Evolutionary conservation across 2,113 vertebrate species (phyloP).

Genomic region (Tragulus kanchil): DNA sequence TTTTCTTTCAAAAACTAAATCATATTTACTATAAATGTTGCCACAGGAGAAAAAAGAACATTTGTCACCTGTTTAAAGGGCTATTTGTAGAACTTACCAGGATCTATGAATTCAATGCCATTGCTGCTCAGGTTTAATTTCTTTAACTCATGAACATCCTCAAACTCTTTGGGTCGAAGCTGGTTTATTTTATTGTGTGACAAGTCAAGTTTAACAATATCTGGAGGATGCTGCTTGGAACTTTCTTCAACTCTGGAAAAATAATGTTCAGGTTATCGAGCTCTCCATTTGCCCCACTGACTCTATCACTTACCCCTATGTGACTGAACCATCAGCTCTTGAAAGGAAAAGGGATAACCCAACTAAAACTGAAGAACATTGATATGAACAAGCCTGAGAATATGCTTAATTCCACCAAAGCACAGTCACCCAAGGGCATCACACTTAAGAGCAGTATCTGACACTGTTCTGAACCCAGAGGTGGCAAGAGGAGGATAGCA

Average conservation of each 20-base stretch:
- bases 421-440: neutral
- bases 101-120: slow-evolving; percentile 92
- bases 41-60: neutral
- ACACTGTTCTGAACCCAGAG: neutral
- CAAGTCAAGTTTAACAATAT: slow-evolving; percentile 95
- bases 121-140: slow-evolving; percentile 96
- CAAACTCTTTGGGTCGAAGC: slow-evolving; percentile 94
- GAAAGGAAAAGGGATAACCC: neutral
- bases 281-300: neutral
- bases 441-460: neutral
- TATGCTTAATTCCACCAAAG: neutral
- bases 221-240: slow-evolving; percentile 94
- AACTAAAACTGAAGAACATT: neutral
- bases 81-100: slow-evolving; percentile 88
- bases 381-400: neutral
- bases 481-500: neutral
- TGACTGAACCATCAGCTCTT: slow-evolving; percentile 5
- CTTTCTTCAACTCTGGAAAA: slow-evolving; percentile 92
- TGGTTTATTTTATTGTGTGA: slow-evolving; percentile 94
- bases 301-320: neutral
- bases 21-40: slow-evolving; percentile 30
- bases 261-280: slow-evolving; percentile 60
- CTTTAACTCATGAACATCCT: slow-evolving; percentile 94
- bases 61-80: neutral
- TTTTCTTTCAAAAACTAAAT: neutral